Conservation (phyloP, 2,797 vertebrate genomes). For the Zalophus californianus region DNA sequence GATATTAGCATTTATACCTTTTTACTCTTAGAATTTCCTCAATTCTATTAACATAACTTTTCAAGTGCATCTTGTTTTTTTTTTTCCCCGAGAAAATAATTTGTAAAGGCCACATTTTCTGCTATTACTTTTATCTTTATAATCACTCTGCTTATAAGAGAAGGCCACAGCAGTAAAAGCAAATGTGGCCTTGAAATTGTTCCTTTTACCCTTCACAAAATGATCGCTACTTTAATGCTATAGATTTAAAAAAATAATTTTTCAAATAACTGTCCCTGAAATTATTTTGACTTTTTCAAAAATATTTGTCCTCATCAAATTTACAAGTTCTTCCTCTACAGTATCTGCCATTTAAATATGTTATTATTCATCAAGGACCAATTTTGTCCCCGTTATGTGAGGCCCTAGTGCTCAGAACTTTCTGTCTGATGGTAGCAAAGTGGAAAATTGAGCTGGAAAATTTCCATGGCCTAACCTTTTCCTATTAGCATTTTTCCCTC, state of each 20-base stretch:
- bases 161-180: slow-evolving; percentile 21
- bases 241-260: slow-evolving; percentile 18
- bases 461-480: slow-evolving; percentile 50
- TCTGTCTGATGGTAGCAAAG: slow-evolving; percentile 50
- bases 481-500: background rate
- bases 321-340: slow-evolving; percentile 40
- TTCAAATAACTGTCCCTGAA: slow-evolving; percentile 47
- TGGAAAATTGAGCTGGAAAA: slow-evolving; percentile 72
- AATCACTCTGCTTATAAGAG: background rate
- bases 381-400: slow-evolving; percentile 50
- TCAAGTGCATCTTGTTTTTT: background rate
- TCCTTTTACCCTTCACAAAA: slow-evolving; percentile 41
- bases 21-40: background rate
- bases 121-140: background rate
- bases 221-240: background rate
- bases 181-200: slow-evolving; percentile 26
- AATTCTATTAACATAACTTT: slow-evolving; percentile 18
- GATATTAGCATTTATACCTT: background rate
- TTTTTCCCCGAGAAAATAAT: background rate
- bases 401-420: slow-evolving; percentile 32
- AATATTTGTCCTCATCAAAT: slow-evolving; percentile 52
- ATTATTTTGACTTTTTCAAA: slow-evolving; percentile 52
- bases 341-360: slow-evolving; percentile 60
- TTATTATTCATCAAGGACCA: slow-evolving; percentile 72
- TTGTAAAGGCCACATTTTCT: background rate